These are phyloP conservation scores for Empidonax traillii DNA, from an alignment of 2,113 vertebrate genomes.

Conservation along the genomic window DNA sequence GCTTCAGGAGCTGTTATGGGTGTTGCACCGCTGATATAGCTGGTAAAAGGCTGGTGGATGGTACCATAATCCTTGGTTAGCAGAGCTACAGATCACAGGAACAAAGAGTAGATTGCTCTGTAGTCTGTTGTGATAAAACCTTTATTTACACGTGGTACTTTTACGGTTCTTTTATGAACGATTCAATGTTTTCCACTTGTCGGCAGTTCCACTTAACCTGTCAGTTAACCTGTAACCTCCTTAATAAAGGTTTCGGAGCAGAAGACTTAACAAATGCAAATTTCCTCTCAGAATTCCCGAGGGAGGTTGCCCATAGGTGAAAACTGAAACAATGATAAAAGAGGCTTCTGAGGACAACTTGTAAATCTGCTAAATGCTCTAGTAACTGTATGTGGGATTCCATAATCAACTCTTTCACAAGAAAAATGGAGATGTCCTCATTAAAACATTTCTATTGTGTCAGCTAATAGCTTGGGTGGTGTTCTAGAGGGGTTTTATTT, in stretches of 20 bases:
- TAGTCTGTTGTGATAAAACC: neutral
- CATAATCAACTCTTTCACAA: neutral
- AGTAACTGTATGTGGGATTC: neutral
- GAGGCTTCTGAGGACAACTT: neutral
- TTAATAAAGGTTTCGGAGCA: neutral
- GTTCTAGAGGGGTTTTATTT: neutral
- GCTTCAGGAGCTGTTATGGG: neutral
- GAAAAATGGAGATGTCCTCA: neutral
- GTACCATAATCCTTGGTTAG: neutral
- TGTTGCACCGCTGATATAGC: neutral
- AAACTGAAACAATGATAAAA: neutral
- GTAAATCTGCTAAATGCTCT: neutral
- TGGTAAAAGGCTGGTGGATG: neutral
- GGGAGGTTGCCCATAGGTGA: neutral
- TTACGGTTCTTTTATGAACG: neutral
- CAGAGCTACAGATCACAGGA: neutral
- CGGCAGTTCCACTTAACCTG: neutral
- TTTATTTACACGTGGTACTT: neutral
- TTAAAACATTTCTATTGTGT: neutral
- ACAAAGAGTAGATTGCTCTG: neutral
- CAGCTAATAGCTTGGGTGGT: neutral
- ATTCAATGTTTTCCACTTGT: neutral
- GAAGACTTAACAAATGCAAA: constrained; percentile 50
- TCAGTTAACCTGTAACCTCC: neutral
- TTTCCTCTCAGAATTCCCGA: constrained; percentile 7